phyloP scores from a whole-genome alignment of 23 tunicate species.

The Clavelina lepadiformis region DNA sequence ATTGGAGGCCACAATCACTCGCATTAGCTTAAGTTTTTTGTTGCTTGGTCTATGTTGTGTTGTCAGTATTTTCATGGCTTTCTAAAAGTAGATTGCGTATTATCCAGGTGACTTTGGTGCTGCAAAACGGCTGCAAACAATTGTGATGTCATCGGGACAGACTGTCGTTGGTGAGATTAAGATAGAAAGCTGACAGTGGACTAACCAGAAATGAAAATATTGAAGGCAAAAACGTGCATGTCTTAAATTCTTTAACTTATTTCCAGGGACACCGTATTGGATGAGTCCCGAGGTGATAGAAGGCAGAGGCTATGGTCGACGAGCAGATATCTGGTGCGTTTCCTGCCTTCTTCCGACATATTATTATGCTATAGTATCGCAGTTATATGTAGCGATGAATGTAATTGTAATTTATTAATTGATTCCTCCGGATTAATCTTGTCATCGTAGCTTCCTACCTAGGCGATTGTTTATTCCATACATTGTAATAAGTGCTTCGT shows the following conservation, averaged over 20 bases:
- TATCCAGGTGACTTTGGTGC: slow-evolving; percentile 91
- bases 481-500: too few species aligned
- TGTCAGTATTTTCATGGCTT: not conserved
- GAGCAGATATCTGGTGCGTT: slow-evolving; percentile 92
- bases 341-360: too few species aligned
- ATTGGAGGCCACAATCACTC: too few species aligned
- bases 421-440: too few species aligned
- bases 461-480: too few species aligned
- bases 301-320: slow-evolving; percentile 86
- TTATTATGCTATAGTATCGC: too few species aligned
- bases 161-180: slow-evolving; percentile 87
- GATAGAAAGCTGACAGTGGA: not conserved
- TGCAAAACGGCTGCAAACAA: slow-evolving; percentile 86
- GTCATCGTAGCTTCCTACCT: too few species aligned
- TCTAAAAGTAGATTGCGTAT: not conserved
- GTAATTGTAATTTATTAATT: too few species aligned
- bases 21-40: too few species aligned
- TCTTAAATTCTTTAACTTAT: not conserved
- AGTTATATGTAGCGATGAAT: too few species aligned
- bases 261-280: slow-evolving; percentile 95
- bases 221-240: not conserved
- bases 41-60: not conserved
- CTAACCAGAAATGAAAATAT: not conserved
- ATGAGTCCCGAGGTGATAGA: slow-evolving; percentile 98
- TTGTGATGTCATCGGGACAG: slow-evolving; percentile 81